Base-by-base conservation (phyloP, 2,797 vertebrate genomes). In the Pseudochaenichthys georgianus region DNA sequence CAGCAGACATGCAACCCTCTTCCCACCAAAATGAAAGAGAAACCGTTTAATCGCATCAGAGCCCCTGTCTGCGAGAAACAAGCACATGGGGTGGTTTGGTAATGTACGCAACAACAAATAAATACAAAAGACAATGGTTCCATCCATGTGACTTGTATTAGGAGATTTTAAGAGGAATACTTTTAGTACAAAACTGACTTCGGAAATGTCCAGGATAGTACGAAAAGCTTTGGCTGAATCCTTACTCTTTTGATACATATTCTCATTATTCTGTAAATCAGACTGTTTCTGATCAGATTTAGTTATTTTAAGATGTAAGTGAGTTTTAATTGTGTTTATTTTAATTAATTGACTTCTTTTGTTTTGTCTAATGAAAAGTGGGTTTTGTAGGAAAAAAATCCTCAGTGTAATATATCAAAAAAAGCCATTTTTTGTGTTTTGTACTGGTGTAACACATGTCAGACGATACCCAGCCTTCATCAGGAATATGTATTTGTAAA, bases 21-120 rank as follows among this genome's bases (percentile, higher is more conserved):
- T 19, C 2, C 34, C 13, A 19, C 9, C 34, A 19, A 57, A 50
- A 52, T 47, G 59, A 68, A 16, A 15, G 23, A n/a, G 21, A 42
- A 41, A 5, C 10, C n/a, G 15, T 67, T 62, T 62, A 62, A 62
- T 60, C 28, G 51, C 48, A 77, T 43, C 16, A 64, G 48, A 63
- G 21, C 23, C 23, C 42, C 0, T 11, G 21, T 59, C 12, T 65
- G 53, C 46, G 45, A 72, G 50, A 55, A 51, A 72, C 34, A 50
- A 28, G 28, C 41, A 47, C 42, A 28, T 69, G 43, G 16, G 12
- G 42, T 41, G 41, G 66, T 69, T 23, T 62, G 19, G 51, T 31
- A 67, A 48, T 8, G 34, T 48, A 68, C 15, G 52, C 9, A 11
- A 46, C 55, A 67, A 34, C 48, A 31, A 28, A 57, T 58, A 31